Conservation (phyloP, 2,888 invertebrate genomes). For the Caenorhabditis afra region DNA sequence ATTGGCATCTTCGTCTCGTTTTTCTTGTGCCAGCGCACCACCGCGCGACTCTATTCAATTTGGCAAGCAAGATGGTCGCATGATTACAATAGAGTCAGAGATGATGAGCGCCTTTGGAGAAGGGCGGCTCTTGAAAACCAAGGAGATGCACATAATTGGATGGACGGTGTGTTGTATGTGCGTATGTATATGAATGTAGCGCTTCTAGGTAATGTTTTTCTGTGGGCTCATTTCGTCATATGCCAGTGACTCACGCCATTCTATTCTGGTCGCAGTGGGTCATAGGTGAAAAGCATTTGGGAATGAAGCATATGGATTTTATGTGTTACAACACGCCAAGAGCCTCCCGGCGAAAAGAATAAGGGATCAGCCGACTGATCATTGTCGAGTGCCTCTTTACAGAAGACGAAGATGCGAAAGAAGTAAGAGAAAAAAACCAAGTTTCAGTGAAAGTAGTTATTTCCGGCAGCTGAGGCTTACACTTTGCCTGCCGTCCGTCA, state of each 20-base stretch:
- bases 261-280: constrained; percentile 9
- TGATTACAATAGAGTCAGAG: constrained; percentile 57
- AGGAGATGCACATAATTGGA: constrained; percentile 36
- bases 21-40: constrained; percentile 31
- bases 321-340: constrained; percentile 3
- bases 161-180: constrained; percentile 20
- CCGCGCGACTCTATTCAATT: constrained; percentile 53
- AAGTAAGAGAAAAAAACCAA: background rate
- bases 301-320: constrained; percentile 10
- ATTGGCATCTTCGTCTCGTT: constrained; percentile 52
- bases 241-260: background rate
- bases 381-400: background rate
- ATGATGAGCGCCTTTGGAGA: constrained; percentile 50
- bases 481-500: constrained; percentile 23
- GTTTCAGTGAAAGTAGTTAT: constrained; percentile 5
- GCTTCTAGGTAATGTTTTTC: background rate
- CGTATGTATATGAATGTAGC: background rate
- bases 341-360: background rate
- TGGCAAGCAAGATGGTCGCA: constrained; percentile 47
- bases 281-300: constrained; percentile 4
- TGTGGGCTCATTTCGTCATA: background rate
- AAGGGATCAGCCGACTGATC: constrained; percentile 16
- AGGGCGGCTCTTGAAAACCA: constrained; percentile 52
- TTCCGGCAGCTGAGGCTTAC: constrained; percentile 27
- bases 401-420: background rate